phyloP scores from a whole-genome alignment of 2,797 vertebrate species.

The Halcyon chelicuti region DNA sequence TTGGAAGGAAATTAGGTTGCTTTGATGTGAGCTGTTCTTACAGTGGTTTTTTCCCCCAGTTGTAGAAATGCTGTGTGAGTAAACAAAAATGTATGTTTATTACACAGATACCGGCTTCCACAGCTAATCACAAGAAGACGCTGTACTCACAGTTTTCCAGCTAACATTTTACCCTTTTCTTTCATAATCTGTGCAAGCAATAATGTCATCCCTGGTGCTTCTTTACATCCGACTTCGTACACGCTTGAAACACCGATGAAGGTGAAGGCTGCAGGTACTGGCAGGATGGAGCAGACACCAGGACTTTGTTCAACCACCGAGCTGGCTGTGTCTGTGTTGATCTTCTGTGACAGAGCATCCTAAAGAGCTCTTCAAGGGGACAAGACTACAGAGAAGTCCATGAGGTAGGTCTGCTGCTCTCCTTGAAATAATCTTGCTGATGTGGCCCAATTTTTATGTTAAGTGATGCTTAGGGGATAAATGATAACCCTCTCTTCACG shows the following conservation, averaged over 20 bases:
- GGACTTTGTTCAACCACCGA: rapidly evolving
- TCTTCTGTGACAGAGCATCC: not conserved
- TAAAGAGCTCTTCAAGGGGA: not conserved
- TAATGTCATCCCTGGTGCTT: not conserved
- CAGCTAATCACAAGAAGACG: not conserved
- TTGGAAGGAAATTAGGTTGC: not conserved
- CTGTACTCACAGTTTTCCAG: not conserved
- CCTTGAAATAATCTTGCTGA: not conserved
- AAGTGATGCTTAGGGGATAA: not conserved
- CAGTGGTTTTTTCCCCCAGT: not conserved
- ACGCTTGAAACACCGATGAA: not conserved
- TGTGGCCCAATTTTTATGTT: not conserved
- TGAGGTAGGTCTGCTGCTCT: slow-evolving; percentile 22
- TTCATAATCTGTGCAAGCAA: not conserved
- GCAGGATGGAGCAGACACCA: not conserved
- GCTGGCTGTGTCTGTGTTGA: rapidly evolving
- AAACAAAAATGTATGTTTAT: not conserved
- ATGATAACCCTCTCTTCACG: not conserved
- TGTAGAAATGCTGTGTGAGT: not conserved
- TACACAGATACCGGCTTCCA: not conserved
- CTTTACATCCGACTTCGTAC: not conserved
- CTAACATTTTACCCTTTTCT: not conserved
- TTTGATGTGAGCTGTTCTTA: not conserved
- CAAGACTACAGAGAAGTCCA: not conserved
- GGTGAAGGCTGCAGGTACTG: not conserved